Base-by-base conservation (phyloP, 2,113 vertebrate species). In the Actinemys pallida region DNA sequence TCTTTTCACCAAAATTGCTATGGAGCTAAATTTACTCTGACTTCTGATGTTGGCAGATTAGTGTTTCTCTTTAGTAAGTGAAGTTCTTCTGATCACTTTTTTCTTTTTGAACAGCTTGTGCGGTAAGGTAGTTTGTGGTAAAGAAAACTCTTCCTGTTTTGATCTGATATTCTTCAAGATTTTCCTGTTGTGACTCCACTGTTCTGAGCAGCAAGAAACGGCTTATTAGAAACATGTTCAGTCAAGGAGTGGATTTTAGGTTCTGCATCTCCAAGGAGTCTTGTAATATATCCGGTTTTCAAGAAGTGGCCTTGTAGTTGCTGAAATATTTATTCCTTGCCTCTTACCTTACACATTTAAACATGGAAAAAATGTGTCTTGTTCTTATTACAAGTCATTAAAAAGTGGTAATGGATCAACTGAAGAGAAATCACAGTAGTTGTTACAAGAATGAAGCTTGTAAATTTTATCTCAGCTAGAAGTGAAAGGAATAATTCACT, bases 131-230 rank as follows among this genome's bases (percentile, higher is more conserved):
- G 3, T 75, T 79, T 42, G 82, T 86, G 76, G 86, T 86, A 52
- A 90, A 88, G 87, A 82, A 93, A 94, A 84, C 49, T 54, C 81
- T 90, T 93, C 52, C 82, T 95, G 76, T 65, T 94, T 89, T 83
- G 53, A 78, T 62, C n/a, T 83, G 69, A 82, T 39, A n/a, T 1
- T 84, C 65, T 93, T 76, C 2, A 47, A 0, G 1, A 14, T 29
- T 92, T 85, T 95, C 4, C 3, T 54, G 35, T 89, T 84, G 25
- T 35, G 20, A 72, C 78, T 0, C 0, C 0, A 0, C 17, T 72
- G 7, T 54, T 83, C 31, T 56, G 82, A 93, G 20, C 11, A 84
- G 20, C 65, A 85, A 52, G 82, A 92, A 87, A 8, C 1, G 0
- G 19, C 35, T 0, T 0, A 76, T 69, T 54, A 49, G 27, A 52